These are phyloP conservation scores for Dermochelys coriacea DNA, from an alignment of 2,797 vertebrate species.

Conservation along the genomic window DNA sequence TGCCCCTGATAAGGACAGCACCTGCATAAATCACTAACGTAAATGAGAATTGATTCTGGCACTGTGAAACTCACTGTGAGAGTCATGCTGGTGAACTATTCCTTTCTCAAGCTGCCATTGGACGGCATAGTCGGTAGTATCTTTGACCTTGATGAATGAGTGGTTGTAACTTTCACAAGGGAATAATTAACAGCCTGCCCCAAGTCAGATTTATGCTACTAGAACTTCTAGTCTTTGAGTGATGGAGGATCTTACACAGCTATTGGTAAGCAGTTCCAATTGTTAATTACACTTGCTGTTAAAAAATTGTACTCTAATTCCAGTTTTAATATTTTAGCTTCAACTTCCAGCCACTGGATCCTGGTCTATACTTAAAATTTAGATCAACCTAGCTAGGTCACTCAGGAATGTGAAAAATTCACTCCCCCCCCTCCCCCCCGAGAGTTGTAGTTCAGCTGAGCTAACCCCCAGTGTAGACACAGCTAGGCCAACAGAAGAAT, in stretches of 20 bases:
- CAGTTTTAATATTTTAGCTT: not conserved
- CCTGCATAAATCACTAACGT: not conserved
- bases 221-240: not conserved
- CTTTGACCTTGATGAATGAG: not conserved
- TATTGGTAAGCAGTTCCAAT: not conserved
- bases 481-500: not conserved
- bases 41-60: not conserved
- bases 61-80: accelerated
- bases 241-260: not conserved
- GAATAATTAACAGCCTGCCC: not conserved
- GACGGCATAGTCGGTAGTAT: not conserved
- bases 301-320: not conserved
- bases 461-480: not conserved
- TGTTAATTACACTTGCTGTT: not conserved
- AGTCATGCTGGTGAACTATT: not conserved
- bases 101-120: not conserved
- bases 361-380: not conserved
- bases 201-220: not conserved
- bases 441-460: not conserved
- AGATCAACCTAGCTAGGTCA: not conserved
- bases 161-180: not conserved
- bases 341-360: accelerated
- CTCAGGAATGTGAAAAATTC: not conserved
- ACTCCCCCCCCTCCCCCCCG: too few relatives aligned
- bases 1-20: not conserved